Base-by-base conservation (phyloP, 2,888 invertebrate genomes). In the Colostygia pectinataria region DNA sequence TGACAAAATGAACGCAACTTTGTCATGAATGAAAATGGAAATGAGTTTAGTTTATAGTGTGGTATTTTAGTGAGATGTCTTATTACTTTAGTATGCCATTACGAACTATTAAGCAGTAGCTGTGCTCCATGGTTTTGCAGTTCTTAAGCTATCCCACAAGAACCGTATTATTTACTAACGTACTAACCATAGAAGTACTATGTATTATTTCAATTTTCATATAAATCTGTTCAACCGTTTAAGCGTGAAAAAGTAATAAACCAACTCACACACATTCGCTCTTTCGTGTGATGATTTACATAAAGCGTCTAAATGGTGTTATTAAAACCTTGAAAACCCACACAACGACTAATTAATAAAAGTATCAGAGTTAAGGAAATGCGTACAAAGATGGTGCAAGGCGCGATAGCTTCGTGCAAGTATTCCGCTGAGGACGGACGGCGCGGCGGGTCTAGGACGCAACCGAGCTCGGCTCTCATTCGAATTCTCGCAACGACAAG, bases 401-500 rank as follows among this genome's bases (percentile, higher is more conserved):
- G 44, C 47, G 31, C 55, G 59, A 53, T 55, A 59, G 45, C 61
- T 58, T 53, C 66, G 66, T 68, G 68, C 61, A 61, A 66, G 53
- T 70, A 73, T 74, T 71, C 68, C 67, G 65, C 68, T 59, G 67
- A 70, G 60, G 57, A 65, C 59, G 61, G 51, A 12, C 10, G 4
- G 20, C 5, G 9, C 65, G 43, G 37, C 43, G 24, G 20, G 34
- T 33, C 31, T 12, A 50, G 32, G 42, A 44, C 20, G 29, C 32
- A 43, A 42, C 27, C 36, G 44, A 47, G 48, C 42, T 50, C 59
- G 55, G 61, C 69, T 63, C 79, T 79, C 76, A 82, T 83, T 83
- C 77, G 59, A 79, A 84, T 84, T 81, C 80, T 66, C 69, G 69
- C 68, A 67, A 68, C 74, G 66, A 59, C 69, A 67, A 66, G 61